These are phyloP conservation scores for Recurvirostra avosetta DNA, from an alignment of 2,113 vertebrate genomes.

Conservation along the genomic window DNA sequence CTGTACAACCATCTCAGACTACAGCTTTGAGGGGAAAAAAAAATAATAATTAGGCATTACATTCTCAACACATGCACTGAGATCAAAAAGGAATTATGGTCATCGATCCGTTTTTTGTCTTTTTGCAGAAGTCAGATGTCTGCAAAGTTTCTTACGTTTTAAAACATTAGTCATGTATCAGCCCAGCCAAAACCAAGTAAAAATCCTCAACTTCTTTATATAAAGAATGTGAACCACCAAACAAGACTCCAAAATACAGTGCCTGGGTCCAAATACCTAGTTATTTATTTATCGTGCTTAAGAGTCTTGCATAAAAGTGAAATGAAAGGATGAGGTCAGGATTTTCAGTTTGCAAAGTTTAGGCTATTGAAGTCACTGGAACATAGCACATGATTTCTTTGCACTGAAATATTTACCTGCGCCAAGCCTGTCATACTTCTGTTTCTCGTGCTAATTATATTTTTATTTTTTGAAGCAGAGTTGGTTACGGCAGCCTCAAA, in stretches of 20 bases:
- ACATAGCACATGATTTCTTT: neutral
- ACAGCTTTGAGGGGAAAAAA: neutral
- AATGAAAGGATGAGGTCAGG: neutral
- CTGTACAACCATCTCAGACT: neutral
- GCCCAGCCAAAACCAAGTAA: neutral
- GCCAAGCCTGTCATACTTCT: neutral
- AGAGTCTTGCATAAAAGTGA: neutral
- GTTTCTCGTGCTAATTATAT: neutral
- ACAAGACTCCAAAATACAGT: neutral
- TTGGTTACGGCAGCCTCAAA: neutral
- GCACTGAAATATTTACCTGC: neutral
- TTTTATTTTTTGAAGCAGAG: neutral
- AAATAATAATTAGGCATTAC: neutral
- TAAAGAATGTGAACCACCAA: neutral
- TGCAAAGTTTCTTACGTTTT: neutral
- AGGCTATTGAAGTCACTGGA: neutral
- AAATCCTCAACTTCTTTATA: neutral
- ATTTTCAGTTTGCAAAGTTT: neutral
- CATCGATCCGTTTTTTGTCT: neutral
- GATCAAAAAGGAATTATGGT: neutral
- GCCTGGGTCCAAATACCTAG: neutral
- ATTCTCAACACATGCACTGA: neutral
- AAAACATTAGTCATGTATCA: neutral
- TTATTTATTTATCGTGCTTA: neutral
- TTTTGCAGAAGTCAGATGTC: neutral